phyloP scores from a whole-genome alignment of 2,888 invertebrate species.

The Lagria hirta region DNA sequence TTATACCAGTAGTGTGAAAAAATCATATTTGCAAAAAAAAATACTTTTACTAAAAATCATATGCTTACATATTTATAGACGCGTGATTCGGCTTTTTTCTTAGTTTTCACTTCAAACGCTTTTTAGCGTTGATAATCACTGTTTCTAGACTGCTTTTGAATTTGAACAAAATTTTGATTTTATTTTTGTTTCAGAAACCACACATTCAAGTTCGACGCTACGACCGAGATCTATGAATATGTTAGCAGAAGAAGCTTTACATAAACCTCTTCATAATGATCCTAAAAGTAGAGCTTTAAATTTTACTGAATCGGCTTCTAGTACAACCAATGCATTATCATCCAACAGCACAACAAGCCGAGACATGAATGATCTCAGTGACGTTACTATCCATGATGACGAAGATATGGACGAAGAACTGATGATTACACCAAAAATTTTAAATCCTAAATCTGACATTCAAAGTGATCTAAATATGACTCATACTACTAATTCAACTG shows the following conservation, averaged over 20 bases:
- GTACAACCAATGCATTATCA: constrained; percentile 40
- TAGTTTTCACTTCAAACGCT: no score
- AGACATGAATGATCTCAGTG: constrained; percentile 66
- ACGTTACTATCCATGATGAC: constrained; percentile 73
- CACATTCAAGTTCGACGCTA: constrained; percentile 37
- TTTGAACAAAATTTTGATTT: no score
- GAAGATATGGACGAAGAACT: constrained; percentile 56
- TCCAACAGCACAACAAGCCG: constrained; percentile 32
- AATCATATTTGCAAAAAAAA: no score
- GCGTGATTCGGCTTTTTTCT: no score
- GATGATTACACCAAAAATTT: constrained; percentile 37
- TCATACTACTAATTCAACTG: no score
- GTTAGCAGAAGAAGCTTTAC: constrained; percentile 42
- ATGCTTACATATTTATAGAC: no score
- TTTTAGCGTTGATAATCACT: not conserved
- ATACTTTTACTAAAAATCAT: no score
- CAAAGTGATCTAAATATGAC: constrained; percentile 25
- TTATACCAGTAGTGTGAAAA: no score
- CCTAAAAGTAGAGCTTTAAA: constrained; percentile 49
- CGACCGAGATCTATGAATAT: constrained; percentile 43
- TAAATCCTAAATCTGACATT: constrained; percentile 33
- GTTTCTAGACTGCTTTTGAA: not conserved
- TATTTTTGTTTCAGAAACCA: constrained; percentile 22
- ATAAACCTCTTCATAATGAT: constrained; percentile 28
- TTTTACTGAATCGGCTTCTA: constrained; percentile 44